Evolutionary conservation across 2,797 vertebrate genomes (phyloP).

Genomic region (Sebastes matsubarae): DNA sequence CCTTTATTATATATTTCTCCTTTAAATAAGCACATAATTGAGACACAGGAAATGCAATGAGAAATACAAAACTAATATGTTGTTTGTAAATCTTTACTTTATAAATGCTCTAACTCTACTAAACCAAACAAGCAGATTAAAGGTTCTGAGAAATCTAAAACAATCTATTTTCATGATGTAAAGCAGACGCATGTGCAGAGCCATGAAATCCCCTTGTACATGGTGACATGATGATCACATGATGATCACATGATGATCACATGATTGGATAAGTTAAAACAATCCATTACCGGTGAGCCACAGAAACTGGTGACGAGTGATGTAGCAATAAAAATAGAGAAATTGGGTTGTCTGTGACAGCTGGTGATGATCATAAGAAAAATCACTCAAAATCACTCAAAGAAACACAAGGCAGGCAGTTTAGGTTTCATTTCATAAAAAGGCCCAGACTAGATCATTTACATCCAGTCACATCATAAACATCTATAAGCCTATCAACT

Average conservation of each 20-base stretch:
- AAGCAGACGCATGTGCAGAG: neutral
- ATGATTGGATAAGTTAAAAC: neutral
- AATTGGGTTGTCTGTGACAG: neutral
- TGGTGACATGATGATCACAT: neutral
- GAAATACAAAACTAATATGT: neutral
- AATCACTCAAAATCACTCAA: neutral
- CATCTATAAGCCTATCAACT: neutral
- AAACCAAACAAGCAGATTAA: neutral
- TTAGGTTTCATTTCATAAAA: neutral
- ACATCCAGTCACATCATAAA: neutral
- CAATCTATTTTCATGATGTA: neutral
- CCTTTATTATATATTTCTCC: neutral
- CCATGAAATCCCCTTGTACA: neutral
- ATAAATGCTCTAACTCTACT: neutral
- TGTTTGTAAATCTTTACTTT: neutral
- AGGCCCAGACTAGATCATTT: neutral
- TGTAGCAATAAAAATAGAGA: neutral
- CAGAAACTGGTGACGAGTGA: neutral
- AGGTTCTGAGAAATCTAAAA: neutral
- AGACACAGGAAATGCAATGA: neutral
- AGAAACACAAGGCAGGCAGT: neutral
- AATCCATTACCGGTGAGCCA: constrained; percentile 16
- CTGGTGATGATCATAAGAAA: neutral
- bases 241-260: constrained; percentile 27
- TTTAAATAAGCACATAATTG: neutral